Percentiles rank a stretch among this genome's conserved stretches.
phyloP scores from a whole-genome alignment of 1,140 invertebrate genomes.

The Globodera ellingtonae region DNA sequence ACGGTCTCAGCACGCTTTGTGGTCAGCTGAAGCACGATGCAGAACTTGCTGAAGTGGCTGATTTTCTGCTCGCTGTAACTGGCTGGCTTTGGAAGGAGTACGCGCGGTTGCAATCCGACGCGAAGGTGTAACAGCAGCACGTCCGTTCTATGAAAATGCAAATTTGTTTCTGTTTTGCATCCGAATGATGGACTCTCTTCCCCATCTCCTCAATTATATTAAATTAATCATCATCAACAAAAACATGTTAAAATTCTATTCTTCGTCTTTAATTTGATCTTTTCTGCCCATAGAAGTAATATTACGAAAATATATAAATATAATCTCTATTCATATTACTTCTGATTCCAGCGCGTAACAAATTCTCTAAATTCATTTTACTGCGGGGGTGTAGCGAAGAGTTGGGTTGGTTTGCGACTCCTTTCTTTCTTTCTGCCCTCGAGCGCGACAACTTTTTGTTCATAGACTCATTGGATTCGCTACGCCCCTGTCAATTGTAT shows the following conservation, averaged over 20 bases:
- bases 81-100: slow-evolving; percentile 32
- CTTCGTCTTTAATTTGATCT: background rate
- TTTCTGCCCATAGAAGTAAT: background rate
- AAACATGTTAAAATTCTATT: background rate
- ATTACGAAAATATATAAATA: background rate
- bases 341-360: too few relatives aligned
- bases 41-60: slow-evolving; percentile 21
- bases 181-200: background rate
- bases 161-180: background rate
- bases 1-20: slow-evolving; percentile 25
- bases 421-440: too few relatives aligned
- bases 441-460: too few relatives aligned
- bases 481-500: too few relatives aligned
- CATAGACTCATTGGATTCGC: too few relatives aligned
- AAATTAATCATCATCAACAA: background rate
- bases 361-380: too few relatives aligned
- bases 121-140: background rate
- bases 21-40: slow-evolving; percentile 25
- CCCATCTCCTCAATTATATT: background rate
- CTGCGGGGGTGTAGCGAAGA: too few relatives aligned
- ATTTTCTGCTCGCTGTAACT: slow-evolving; percentile 27
- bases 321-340: too few relatives aligned
- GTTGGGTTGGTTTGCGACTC: too few relatives aligned
- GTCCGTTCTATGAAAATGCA: background rate
- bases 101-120: background rate